Percentiles rank a stretch among this genome's conserved stretches.
phyloP scores from a whole-genome alignment of 2,888 invertebrate genomes.

The Agriotes lineatus region DNA sequence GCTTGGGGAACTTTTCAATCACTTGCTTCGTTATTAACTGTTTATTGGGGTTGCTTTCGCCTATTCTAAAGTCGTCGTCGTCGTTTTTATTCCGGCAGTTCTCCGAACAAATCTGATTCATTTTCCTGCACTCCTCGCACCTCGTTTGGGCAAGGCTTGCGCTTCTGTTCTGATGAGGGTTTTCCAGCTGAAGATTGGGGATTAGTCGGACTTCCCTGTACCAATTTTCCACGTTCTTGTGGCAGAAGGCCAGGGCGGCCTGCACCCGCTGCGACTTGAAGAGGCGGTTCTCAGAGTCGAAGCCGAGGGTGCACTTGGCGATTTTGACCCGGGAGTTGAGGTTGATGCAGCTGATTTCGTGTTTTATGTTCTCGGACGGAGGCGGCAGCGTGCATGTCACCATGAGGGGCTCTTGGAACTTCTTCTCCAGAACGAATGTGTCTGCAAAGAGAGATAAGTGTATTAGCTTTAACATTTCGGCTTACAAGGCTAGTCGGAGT shows the following conservation, averaged over 20 bases:
- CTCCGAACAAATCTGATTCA: conserved; percentile 44
- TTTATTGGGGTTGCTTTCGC: conserved; percentile 46
- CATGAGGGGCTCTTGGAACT: conserved; percentile 74
- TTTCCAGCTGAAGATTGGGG: conserved; percentile 53
- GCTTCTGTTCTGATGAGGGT: conserved; percentile 17
- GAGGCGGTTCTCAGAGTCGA: conserved; percentile 73
- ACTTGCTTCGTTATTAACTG: conserved; percentile 60
- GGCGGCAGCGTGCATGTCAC: conserved; percentile 75
- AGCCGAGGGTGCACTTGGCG: conserved; percentile 73
- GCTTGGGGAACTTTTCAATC: conserved; percentile 68
- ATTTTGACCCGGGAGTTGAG: conserved; percentile 70
- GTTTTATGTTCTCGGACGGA: conserved; percentile 66
- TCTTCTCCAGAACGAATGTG: conserved; percentile 72
- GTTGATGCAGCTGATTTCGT: conserved; percentile 70
- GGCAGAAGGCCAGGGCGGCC: conserved; percentile 75
- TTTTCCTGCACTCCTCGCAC: conserved; percentile 46
- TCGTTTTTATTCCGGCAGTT: conserved; percentile 40
- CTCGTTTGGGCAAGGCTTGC: not conserved
- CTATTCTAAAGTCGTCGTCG: conserved; percentile 19
- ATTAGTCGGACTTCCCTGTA: conserved; percentile 70
- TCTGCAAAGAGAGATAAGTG: conserved; percentile 58
- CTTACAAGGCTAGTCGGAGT: not conserved
- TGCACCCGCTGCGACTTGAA: conserved; percentile 75
- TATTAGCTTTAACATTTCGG: not conserved
- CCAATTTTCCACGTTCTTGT: conserved; percentile 74